Evolutionary conservation across 2,888 invertebrate species (phyloP), one percentile per base, ranked within the genome.

Genomic region (Drosophila birchii): DNA sequence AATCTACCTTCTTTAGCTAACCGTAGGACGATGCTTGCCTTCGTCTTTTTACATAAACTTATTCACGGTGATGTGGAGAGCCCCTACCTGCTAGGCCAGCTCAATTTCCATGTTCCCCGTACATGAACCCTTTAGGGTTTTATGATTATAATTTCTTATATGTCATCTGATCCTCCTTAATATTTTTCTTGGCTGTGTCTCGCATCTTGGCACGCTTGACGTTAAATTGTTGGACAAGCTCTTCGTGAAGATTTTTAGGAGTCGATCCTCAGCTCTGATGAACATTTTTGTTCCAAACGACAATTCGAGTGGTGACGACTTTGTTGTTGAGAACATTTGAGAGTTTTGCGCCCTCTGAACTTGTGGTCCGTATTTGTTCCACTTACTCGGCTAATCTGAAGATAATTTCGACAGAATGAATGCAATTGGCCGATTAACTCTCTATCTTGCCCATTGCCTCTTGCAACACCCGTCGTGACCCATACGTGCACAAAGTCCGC

Each of bases 251-350:
- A 43, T 14, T 14, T 43, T 14, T 3, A 43, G 43, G 20, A 43
- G 20, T 23, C 43, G 12, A 23, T 20, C 20, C 43, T 43, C 20
- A 51, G 51, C 18, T 51, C 32, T 26, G 18, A 9, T 34, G 18
- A 12, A 14, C 34, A 49, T 34, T 18, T 49, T 32, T 12, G 18
- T 32, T 6, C 12, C 18, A 7, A 49, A 49, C 18, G 34, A 3
- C n/a, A 34, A 26, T n/a, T 34, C 47, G n/a, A 29, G 32, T 47
- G 47, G 29, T 16, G 47, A 32, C 29, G 47, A n/a, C 49, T n/a
- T 49, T 16, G n/a, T n/a, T 32, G 49, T 29, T 16, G 16, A 26
- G 32, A 32, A n/a, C 14, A 49, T 12, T 18, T 51, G 51, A 7
- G 34, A 51, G 34, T 49, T 49, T 32, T 34, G 12, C 26, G 29